Percentiles rank a stretch among this genome's conserved stretches.
phyloP scores from a whole-genome alignment of 2,888 invertebrate genomes.

The Caenorhabditis sulstoni region DNA sequence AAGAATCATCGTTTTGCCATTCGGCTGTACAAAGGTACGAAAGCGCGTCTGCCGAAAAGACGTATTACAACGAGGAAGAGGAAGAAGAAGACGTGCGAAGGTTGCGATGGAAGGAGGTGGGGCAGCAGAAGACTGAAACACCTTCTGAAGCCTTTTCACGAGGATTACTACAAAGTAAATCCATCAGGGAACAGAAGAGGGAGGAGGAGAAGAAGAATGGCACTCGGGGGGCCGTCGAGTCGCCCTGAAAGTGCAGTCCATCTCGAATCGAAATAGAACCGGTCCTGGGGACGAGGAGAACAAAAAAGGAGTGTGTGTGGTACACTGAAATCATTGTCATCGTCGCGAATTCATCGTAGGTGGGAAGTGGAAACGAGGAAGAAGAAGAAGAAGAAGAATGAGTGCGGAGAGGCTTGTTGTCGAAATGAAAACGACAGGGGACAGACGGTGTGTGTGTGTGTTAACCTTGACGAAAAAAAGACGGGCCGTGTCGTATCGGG shows the following conservation, averaged over 20 bases:
- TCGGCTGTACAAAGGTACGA: conserved; percentile 38
- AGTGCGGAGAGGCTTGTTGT: conserved; percentile 29
- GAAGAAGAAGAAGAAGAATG: conserved; percentile 36
- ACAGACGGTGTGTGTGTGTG: conserved; percentile 3
- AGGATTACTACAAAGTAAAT: not conserved
- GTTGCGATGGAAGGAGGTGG: conserved; percentile 21
- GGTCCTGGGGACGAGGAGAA: conserved; percentile 15
- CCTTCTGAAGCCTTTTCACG: conserved; percentile 15
- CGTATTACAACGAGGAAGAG: not conserved
- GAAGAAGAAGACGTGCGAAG: conserved; percentile 35
- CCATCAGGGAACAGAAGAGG: not conserved
- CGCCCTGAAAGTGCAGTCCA: conserved; percentile 8
- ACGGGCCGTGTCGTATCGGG: conserved; percentile 23
- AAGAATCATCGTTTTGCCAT: conserved; percentile 40
- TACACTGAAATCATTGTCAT: conserved; percentile 9
- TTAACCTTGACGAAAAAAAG: conserved; percentile 48
- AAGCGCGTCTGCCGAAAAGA: conserved; percentile 9
- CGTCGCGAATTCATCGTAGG: conserved; percentile 34
- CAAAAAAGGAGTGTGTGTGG: conserved; percentile 36
- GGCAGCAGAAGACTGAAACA: conserved; percentile 15
- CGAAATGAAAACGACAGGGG: conserved; percentile 19
- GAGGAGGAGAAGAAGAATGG: not conserved
- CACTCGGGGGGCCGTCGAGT: not conserved
- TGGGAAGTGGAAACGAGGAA: conserved; percentile 20
- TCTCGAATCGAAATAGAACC: conserved; percentile 21